Evolutionary conservation across 2,113 vertebrate species (phyloP).

Genomic region (Tragelaphus scriptus): DNA sequence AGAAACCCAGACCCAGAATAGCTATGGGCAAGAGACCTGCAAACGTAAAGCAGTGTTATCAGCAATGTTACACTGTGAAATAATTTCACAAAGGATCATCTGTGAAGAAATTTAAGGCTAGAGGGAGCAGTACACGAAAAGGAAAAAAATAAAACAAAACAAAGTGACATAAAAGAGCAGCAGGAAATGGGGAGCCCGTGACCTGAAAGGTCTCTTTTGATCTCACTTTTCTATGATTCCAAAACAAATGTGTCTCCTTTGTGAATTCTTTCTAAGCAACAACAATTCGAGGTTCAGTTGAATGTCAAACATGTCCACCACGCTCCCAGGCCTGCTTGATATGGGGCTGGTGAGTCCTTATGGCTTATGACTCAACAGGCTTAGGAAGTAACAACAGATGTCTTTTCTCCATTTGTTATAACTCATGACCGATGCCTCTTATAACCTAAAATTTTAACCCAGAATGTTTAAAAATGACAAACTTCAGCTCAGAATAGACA

Average conservation of each 20-base stretch:
- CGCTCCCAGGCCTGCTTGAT: background rate
- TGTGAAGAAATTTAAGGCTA: background rate
- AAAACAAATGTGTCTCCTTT: slow-evolving; percentile 34
- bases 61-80: background rate
- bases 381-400: background rate
- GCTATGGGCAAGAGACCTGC: background rate
- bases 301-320: background rate
- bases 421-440: background rate
- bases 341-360: background rate
- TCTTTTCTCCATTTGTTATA: background rate
- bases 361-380: background rate
- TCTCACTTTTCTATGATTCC: slow-evolving; percentile 24
- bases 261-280: background rate
- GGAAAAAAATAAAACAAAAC: background rate
- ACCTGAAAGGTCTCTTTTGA: slow-evolving; percentile 8
- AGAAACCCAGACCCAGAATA: background rate
- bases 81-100: background rate
- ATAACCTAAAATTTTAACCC: background rate
- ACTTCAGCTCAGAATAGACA: background rate
- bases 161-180: background rate
- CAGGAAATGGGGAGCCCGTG: background rate
- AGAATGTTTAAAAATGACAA: background rate
- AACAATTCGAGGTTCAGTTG: background rate
- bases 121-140: background rate
- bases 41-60: background rate